Percentiles rank a stretch among this genome's conserved stretches.
These are phyloP conservation scores for Paracanthobrama guichenoti DNA, from an alignment of 2,113 vertebrate species.

Conservation along the genomic window DNA sequence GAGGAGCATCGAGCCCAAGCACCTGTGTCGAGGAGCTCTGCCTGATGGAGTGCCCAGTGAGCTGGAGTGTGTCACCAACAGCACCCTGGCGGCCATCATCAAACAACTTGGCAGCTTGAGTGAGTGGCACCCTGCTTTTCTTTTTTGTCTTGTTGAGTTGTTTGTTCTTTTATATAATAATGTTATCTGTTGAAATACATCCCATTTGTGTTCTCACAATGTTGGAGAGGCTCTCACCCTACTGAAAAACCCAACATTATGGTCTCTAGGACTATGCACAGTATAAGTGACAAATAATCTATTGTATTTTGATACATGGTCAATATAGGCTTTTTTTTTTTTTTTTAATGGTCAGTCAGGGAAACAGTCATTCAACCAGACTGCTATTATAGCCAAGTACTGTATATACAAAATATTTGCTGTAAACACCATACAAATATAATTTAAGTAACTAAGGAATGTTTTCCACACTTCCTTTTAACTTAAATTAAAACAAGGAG, in stretches of 20 bases:
- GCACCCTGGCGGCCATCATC: conserved; percentile 90
- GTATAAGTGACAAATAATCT: too few species aligned
- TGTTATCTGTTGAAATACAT: not conserved
- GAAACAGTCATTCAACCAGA: not conserved
- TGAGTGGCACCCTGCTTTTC: conserved; percentile 69
- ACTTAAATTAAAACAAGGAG: too few species aligned
- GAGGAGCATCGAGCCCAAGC: conserved; percentile 88
- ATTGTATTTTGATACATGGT: too few species aligned
- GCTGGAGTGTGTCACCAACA: conserved; percentile 92
- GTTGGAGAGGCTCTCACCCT: too few species aligned
- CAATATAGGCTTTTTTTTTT: too few species aligned
- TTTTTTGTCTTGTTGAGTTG: not conserved
- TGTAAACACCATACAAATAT: too few species aligned
- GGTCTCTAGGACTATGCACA: too few species aligned
- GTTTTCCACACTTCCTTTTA: too few species aligned
- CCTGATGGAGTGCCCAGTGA: conserved; percentile 88
- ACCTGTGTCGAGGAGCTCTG: conserved; percentile 85
- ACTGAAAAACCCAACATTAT: too few species aligned
- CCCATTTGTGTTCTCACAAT: not conserved
- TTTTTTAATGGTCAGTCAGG: too few species aligned
- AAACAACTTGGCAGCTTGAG: conserved; percentile 92
- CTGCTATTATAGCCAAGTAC: not conserved
- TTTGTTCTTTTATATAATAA: not conserved
- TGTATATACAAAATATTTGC: not conserved
- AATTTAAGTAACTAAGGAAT: too few species aligned